Conservation (phyloP, 2,113 vertebrate genomes). For the Ictidomys tridecemlineatus region DNA sequence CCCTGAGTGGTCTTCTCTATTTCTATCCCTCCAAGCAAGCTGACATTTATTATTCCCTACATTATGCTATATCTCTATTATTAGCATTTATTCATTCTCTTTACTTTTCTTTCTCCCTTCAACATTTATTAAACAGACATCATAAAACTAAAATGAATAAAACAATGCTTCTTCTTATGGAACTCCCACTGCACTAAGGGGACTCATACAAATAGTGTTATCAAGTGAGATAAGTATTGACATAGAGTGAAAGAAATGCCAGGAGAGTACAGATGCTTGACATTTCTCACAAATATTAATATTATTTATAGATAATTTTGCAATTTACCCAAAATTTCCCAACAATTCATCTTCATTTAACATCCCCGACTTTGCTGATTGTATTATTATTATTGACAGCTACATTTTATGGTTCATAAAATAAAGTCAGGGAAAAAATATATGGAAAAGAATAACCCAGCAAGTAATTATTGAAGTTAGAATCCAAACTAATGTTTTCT, state of each 20-base stretch:
- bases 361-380: not conserved
- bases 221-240: not conserved
- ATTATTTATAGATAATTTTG: not conserved
- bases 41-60: constrained; percentile 50
- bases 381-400: not conserved
- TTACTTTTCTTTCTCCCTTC: not conserved
- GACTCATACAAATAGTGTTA: not conserved
- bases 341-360: not conserved
- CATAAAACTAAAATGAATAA: constrained; percentile 43
- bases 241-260: not conserved
- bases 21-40: not conserved
- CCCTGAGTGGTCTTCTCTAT: not conserved
- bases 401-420: not conserved
- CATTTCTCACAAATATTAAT: not conserved
- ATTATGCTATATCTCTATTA: not conserved
- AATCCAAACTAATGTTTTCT: not conserved
- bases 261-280: not conserved
- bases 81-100: not conserved
- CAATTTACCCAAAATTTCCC: not conserved
- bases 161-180: not conserved
- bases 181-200: not conserved
- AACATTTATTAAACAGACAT: not conserved
- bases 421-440: constrained; percentile 33
- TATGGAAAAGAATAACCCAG: not conserved
- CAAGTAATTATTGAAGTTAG: not conserved